Conservation (phyloP, 2,888 invertebrate species). For the Scaptomyza flava region DNA sequence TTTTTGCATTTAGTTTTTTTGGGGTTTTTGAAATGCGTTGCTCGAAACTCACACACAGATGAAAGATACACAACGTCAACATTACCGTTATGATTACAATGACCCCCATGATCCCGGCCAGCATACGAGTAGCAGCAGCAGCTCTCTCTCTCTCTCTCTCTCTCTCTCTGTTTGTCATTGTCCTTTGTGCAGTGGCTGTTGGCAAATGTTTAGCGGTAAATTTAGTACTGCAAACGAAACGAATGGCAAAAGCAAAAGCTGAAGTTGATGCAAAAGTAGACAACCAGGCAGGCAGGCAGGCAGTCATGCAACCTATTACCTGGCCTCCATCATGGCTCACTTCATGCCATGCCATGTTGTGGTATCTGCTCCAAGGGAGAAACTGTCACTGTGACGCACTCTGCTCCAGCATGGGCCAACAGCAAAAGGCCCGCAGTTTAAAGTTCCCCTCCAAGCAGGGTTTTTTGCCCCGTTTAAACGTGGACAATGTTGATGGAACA, state of each 20-base stretch:
- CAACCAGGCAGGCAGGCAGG: slow-evolving; percentile 4
- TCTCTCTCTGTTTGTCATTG: slow-evolving; percentile 40
- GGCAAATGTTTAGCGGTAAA: slow-evolving; percentile 73
- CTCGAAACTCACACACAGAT: background rate
- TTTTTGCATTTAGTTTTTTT: slow-evolving; percentile 43
- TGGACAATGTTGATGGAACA: slow-evolving; percentile 47
- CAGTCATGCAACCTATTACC: slow-evolving; percentile 23
- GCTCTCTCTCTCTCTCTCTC: background rate
- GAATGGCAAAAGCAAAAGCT: background rate
- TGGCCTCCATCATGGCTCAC: slow-evolving; percentile 32
- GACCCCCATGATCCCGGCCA: slow-evolving; percentile 78
- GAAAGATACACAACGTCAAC: slow-evolving; percentile 44
- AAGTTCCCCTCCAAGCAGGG: slow-evolving; percentile 53
- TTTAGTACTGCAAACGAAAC: slow-evolving; percentile 54
- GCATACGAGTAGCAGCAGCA: slow-evolving; percentile 33
- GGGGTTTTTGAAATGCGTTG: slow-evolving; percentile 31
- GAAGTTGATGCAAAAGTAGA: slow-evolving; percentile 10
- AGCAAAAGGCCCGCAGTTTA: slow-evolving; percentile 65
- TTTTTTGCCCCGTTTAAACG: slow-evolving; percentile 22
- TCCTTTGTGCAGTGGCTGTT: slow-evolving; percentile 69
- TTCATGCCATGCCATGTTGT: slow-evolving; percentile 14
- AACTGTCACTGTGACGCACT: slow-evolving; percentile 14
- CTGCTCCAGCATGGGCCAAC: slow-evolving; percentile 4
- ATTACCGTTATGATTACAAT: slow-evolving; percentile 77
- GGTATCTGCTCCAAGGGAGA: slow-evolving; percentile 37